These are phyloP conservation scores for Gavialis gangeticus DNA, from an alignment of 2,113 vertebrate genomes.

Conservation along the genomic window DNA sequence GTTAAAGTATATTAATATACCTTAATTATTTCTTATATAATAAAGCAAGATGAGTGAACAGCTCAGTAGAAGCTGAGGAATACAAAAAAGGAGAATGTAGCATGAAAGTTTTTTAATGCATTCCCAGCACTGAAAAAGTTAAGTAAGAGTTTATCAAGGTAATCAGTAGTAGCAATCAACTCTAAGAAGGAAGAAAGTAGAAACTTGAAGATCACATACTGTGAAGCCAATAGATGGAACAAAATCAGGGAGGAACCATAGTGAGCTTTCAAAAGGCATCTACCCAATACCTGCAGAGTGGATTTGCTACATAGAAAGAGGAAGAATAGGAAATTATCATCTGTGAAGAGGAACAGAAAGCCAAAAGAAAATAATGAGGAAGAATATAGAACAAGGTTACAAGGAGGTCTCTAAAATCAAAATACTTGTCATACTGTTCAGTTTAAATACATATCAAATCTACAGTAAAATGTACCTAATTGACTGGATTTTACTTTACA, in stretches of 20 bases:
- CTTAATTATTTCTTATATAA: neutral
- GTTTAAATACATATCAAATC: neutral
- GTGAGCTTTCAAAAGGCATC: neutral
- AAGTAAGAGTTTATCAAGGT: neutral
- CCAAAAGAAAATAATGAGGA: neutral
- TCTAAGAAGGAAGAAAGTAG: neutral
- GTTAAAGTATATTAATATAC: too few species aligned
- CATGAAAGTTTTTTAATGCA: slow-evolving; percentile 18
- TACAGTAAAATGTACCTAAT: neutral
- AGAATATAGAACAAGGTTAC: neutral
- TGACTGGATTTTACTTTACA: neutral
- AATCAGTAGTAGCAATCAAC: slow-evolving; percentile 13
- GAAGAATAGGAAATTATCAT: neutral
- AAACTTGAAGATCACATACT: neutral
- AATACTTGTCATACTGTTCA: neutral
- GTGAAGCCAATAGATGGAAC: neutral
- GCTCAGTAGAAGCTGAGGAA: neutral
- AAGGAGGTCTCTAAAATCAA: neutral
- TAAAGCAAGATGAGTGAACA: neutral
- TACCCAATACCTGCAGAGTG: neutral
- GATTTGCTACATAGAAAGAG: slow-evolving; percentile 5
- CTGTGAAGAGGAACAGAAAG: neutral
- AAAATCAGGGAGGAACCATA: neutral
- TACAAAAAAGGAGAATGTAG: neutral
- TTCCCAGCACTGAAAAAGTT: neutral